Conservation (phyloP, 2,888 invertebrate genomes). For the Punctoribates punctum region DNA sequence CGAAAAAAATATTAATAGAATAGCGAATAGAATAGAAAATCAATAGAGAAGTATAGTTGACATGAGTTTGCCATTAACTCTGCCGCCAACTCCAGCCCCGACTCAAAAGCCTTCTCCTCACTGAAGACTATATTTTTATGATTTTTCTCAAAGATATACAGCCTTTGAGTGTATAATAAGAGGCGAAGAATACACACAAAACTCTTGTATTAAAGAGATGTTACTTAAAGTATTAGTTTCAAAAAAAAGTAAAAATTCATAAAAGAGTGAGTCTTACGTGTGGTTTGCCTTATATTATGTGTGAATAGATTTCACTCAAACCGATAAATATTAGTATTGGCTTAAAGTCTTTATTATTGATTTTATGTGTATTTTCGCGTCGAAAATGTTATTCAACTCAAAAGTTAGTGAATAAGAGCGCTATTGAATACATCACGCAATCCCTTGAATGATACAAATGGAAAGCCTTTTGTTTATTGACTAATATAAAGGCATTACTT, state of each 20-base stretch:
- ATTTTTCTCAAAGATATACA: background rate
- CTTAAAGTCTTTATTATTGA: background rate
- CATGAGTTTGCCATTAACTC: constrained; percentile 36
- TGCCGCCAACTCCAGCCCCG: background rate
- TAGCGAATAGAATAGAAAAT: constrained; percentile 6
- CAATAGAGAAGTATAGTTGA: constrained; percentile 29
- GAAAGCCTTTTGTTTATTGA: constrained; percentile 22
- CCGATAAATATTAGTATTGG: background rate
- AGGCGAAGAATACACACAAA: background rate
- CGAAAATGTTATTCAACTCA: constrained; percentile 27
- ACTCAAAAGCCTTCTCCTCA: background rate
- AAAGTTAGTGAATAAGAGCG: background rate
- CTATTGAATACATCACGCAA: constrained; percentile 33
- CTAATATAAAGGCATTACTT: background rate
- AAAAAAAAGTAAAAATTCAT: background rate
- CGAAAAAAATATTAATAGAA: constrained; percentile 12
- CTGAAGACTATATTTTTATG: constrained; percentile 19
- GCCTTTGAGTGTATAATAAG: too few relatives aligned
- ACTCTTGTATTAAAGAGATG: constrained; percentile 29
- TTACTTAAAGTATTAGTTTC: constrained; percentile 36
- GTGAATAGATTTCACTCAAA: background rate
- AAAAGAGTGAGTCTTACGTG: too few relatives aligned
- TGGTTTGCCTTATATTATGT: too few relatives aligned
- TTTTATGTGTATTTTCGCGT: background rate
- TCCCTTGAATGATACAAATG: background rate